Base-by-base conservation (phyloP, 1,140 invertebrate genomes). In the Microplitis demolitor region DNA sequence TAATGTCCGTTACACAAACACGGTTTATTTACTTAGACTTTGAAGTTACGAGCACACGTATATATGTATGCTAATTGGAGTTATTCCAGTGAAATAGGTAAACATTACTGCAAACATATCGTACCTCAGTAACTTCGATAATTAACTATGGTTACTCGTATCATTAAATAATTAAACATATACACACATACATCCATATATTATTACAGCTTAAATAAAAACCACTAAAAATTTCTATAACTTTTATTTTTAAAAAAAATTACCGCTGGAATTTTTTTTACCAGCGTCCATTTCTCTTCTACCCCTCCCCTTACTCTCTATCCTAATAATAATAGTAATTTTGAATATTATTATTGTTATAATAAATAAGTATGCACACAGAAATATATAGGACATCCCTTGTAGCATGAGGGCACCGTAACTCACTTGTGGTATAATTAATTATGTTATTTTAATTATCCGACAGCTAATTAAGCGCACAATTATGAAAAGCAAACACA, bases 391-490 rank as follows among this genome's bases (percentile, higher is more conserved):
- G 24, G 50, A 51, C 61, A 69, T 69, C 66, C 53, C 53, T 54
- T 56, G 62, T 33, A n/a, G n/a, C 50, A 39, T 50, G 16, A 37
- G 61, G 39, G 39, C 39, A 16, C 56, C 66, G 45, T 68, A 69
- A 69, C 35, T 70, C 63, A 71, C 68, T 67, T 71, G 35, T 69
- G 74, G 71, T 69, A 79, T 79, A 80, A 79, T 80, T 80, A 80
- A 80, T 80, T 79, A 78, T 79, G 77, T 79, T 80, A 78, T 79
- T 80, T 80, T 78, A 78, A 80, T 79, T 80, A 80, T 79, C 78
- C 61, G 78, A 77, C 75, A 79, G 78, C 78, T 80, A 80, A 80
- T 80, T 78, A 80, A 77, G 79, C 79, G 77, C 74, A 76, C 77
- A 80, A 79, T 79, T 80, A 80, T 80, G 76, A 78, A 79, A 78